Evolutionary conservation across 2,888 invertebrate genomes (phyloP), one percentile per base, ranked within the genome.

Genomic region (Melipona beecheii): DNA sequence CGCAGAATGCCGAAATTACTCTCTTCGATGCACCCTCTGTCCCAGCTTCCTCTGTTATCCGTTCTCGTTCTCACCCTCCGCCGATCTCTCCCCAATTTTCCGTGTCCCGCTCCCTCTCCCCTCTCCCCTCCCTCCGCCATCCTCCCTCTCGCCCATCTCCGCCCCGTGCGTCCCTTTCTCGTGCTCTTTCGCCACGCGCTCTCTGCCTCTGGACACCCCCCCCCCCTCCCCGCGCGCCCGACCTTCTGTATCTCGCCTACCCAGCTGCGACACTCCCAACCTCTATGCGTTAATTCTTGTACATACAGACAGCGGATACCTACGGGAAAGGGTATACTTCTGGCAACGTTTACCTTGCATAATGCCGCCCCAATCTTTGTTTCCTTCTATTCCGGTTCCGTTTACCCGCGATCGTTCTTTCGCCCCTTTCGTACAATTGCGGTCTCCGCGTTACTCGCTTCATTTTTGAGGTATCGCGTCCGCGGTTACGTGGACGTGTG

Each of bases 1-100:
- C 93, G 93, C 93, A 93, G 93, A 93, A 93, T 92, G 91, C 91
- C 89, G 90, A 92, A 93, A 93, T 93, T 93, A 93, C 93, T 93
- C 93, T 92, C 92, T 91, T 90, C 91, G 92, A 92, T 93, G 93
- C 93, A 92, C 92, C 91, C 91, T 90, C 91, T 91, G 86, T 90
- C 88, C 89, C 86, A 78, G 82, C 90, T 90, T 90, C 89, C 91
- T 91, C 89, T 87, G 88, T 91, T 89, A 87, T 88, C 90, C 86
- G 85, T 86, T 88, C 91, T 88, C 90, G 87, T 88, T 87, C 88
- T 87, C 87, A 85, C 87, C 87, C 89, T 83, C 83, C 83, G 66
- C 54, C 76, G 79, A 80, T 72, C 83, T 83, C 89, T 76, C 83
- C 80, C 81, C 83, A 78, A 76, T 77, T 84, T 82, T 77, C 81